Conservation (phyloP, 2,797 vertebrate genomes). For the Lindbergichthys nudifrons region DNA sequence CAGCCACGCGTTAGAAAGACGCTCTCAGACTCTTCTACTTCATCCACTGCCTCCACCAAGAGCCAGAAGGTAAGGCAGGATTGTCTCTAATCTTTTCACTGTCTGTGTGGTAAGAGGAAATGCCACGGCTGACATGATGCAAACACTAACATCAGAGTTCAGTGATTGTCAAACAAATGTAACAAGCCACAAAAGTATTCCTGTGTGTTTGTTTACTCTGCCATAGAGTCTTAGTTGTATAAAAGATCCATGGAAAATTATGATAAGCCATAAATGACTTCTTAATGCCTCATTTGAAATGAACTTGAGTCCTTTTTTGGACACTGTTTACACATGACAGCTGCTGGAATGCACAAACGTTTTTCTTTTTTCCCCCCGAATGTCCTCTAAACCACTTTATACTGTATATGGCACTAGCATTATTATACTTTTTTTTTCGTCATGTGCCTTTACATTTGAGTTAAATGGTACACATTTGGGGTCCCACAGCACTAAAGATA, state of each 20-base stretch:
- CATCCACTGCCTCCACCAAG: conserved; percentile 87
- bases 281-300: conserved; percentile 1
- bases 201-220: conserved; percentile 12
- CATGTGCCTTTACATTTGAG: neutral
- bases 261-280: neutral
- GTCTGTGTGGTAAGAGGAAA: conserved; percentile 62
- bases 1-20: conserved; percentile 84
- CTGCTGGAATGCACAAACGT: conserved; percentile 8
- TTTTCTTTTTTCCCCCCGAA: neutral
- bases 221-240: neutral
- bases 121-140: conserved; percentile 45
- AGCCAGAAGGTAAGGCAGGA: conserved; percentile 87
- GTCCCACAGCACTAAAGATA: neutral
- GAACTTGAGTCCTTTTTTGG: neutral
- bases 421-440: neutral
- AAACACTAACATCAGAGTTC: conserved; percentile 32
- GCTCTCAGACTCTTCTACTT: conserved; percentile 87
- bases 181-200: conserved; percentile 29
- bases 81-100: conserved; percentile 23
- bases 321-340: conserved; percentile 15
- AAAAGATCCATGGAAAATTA: neutral
- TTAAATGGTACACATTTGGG: neutral
- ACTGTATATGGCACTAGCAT: neutral
- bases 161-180: conserved; percentile 12
- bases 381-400: neutral